These are phyloP conservation scores for Phaedon cochleariae DNA, from an alignment of 2,888 invertebrate genomes.

Conservation along the genomic window DNA sequence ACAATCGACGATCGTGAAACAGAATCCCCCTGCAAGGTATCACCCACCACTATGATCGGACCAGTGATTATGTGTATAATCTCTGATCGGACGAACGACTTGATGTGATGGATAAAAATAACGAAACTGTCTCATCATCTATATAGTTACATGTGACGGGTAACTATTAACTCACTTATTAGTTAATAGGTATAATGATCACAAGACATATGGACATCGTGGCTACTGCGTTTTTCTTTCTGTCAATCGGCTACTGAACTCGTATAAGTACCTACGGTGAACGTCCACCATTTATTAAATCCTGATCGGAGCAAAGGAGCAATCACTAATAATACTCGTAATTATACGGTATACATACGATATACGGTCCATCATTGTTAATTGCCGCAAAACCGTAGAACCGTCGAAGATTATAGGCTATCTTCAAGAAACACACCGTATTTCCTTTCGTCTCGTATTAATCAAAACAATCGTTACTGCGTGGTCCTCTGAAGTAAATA, in stretches of 20 bases:
- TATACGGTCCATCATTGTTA: constrained; percentile 27
- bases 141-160: too few relatives aligned
- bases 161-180: too few relatives aligned
- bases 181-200: not conserved
- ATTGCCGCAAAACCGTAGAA: constrained; percentile 27
- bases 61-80: too few relatives aligned
- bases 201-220: not conserved
- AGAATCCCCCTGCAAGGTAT: too few relatives aligned
- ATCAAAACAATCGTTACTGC: constrained; percentile 19
- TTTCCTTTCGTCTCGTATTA: constrained; percentile 18
- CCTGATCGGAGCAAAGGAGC: constrained; percentile 18
- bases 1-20: too few relatives aligned
- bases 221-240: constrained; percentile 3
- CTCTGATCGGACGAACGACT: too few relatives aligned
- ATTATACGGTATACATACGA: constrained; percentile 22
- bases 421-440: constrained; percentile 12
- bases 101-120: too few relatives aligned
- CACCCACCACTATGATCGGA: too few relatives aligned
- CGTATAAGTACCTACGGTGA: constrained; percentile 9
- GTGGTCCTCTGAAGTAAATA: constrained; percentile 1
- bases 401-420: constrained; percentile 30
- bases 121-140: too few relatives aligned
- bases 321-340: constrained; percentile 21
- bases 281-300: constrained; percentile 15
- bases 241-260: constrained; percentile 25